Percentiles rank a stretch among this genome's conserved stretches.
Conservation (phyloP, 1,140 invertebrate species). For the Bombyx mandarina region DNA sequence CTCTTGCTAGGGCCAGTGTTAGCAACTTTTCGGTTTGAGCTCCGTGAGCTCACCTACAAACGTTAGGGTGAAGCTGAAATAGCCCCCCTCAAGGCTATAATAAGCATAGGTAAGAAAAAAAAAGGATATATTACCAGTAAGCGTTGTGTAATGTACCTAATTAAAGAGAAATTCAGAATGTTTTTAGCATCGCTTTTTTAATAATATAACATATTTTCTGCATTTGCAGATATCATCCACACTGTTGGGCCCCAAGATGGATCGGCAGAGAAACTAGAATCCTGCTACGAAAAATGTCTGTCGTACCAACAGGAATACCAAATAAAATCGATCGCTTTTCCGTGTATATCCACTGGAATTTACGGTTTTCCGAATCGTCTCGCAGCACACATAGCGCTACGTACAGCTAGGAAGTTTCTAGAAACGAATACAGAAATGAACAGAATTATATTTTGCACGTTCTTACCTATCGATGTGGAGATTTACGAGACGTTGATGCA, state of each 20-base stretch:
- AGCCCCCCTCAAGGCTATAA: too few relatives aligned
- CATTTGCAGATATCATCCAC: slow-evolving; percentile 83
- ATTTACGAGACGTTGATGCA: slow-evolving; percentile 83
- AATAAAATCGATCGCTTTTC: slow-evolving; percentile 82
- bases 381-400: slow-evolving; percentile 81
- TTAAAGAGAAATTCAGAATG: too few relatives aligned
- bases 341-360: slow-evolving; percentile 89
- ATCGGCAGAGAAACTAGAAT: slow-evolving; percentile 74
- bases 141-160: too few relatives aligned
- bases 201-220: too few relatives aligned
- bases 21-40: too few relatives aligned
- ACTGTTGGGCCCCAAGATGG: slow-evolving; percentile 86
- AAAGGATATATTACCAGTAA: too few relatives aligned
- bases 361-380: slow-evolving; percentile 86
- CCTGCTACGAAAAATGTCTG: slow-evolving; percentile 81
- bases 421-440: slow-evolving; percentile 78
- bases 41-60: too few relatives aligned
- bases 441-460: slow-evolving; percentile 87
- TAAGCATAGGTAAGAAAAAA: too few relatives aligned
- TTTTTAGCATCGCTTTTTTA: too few relatives aligned
- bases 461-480: slow-evolving; percentile 79
- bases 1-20: too few relatives aligned
- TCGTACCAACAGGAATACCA: slow-evolving; percentile 73
- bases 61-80: too few relatives aligned
- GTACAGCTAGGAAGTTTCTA: slow-evolving; percentile 77